A percentile compares a stretch with the other conserved stretches of the same genome.
phyloP scores from a whole-genome alignment of 2,113 vertebrate species.

The Crypturellus undulatus region DNA sequence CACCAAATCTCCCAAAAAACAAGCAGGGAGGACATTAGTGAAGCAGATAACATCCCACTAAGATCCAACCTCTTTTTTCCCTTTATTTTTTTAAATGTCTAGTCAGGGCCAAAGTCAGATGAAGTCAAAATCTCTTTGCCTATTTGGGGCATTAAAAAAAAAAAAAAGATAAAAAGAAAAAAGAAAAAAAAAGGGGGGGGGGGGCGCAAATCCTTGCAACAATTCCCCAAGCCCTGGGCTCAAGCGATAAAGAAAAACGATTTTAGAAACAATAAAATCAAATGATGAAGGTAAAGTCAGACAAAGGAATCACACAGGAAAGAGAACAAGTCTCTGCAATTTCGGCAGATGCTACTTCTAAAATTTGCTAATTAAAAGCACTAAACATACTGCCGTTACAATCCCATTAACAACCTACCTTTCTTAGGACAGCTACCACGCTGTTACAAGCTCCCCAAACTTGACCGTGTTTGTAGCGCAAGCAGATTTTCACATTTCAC shows the following conservation, averaged over 20 bases:
- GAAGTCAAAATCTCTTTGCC: accelerated
- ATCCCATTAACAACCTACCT: background rate
- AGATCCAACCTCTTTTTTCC: background rate
- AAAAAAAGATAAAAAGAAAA: background rate
- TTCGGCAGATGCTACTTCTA: constrained; percentile 17
- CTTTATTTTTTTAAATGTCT: background rate
- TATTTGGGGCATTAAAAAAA: background rate
- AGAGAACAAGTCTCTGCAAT: constrained; percentile 20
- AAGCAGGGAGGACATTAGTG: background rate
- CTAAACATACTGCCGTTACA: background rate
- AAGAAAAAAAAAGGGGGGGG: background rate
- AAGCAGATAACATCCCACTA: background rate
- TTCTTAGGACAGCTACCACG: background rate
- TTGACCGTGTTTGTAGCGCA: background rate
- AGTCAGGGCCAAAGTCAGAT: constrained; percentile 14
- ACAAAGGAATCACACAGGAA: constrained; percentile 21
- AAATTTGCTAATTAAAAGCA: constrained; percentile 27
- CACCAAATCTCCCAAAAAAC: background rate
- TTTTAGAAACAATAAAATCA: constrained; percentile 6
- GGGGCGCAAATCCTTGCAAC: background rate
- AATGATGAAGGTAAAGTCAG: background rate
- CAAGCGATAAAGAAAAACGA: background rate
- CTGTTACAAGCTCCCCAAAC: background rate
- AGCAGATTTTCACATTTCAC: background rate
- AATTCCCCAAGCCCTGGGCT: constrained; percentile 18